phyloP scores from a whole-genome alignment of 1,140 invertebrate species.

The Ooceraea biroi region DNA sequence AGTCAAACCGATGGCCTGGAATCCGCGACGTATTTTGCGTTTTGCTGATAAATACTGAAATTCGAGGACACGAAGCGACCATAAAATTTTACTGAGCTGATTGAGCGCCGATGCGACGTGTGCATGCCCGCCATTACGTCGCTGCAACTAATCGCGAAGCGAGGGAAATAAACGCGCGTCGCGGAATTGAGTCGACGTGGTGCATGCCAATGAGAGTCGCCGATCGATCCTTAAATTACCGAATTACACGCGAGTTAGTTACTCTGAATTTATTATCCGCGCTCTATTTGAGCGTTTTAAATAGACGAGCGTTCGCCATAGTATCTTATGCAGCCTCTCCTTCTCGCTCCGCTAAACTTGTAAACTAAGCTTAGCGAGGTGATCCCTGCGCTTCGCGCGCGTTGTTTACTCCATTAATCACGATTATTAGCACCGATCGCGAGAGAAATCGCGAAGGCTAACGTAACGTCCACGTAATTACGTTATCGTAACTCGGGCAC shows the following conservation, averaged over 20 bases:
- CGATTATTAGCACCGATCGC: slow-evolving; percentile 19
- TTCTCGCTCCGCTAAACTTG: no score
- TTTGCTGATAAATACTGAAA: slow-evolving; percentile 33
- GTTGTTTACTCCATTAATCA: slow-evolving; percentile 38
- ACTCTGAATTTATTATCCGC: neutral
- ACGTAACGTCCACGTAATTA: slow-evolving; percentile 46
- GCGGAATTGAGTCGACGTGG: slow-evolving; percentile 2
- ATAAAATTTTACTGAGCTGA: slow-evolving; percentile 70
- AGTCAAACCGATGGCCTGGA: slow-evolving; percentile 15
- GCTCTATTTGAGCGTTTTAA: neutral
- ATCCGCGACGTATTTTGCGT: slow-evolving; percentile 37
- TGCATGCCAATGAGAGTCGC: slow-evolving; percentile 20
- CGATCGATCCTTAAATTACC: slow-evolving; percentile 22
- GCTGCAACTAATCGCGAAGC: slow-evolving; percentile 47
- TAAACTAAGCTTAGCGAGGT: no score
- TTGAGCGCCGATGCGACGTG: slow-evolving; percentile 61
- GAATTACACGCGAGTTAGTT: neutral
- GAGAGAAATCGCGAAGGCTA: slow-evolving; percentile 29
- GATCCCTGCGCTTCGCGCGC: neutral
- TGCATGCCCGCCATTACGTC: slow-evolving; percentile 65
- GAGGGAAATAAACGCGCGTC: slow-evolving; percentile 36
- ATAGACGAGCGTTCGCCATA: neutral
- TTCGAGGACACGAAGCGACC: slow-evolving; percentile 64
- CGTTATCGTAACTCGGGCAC: slow-evolving; percentile 31
- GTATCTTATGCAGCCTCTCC: no score